Percentiles rank a stretch among this genome's conserved stretches.
These are phyloP conservation scores for Adelphocoris suturalis DNA, from an alignment of 2,888 invertebrate species.

Conservation along the genomic window DNA sequence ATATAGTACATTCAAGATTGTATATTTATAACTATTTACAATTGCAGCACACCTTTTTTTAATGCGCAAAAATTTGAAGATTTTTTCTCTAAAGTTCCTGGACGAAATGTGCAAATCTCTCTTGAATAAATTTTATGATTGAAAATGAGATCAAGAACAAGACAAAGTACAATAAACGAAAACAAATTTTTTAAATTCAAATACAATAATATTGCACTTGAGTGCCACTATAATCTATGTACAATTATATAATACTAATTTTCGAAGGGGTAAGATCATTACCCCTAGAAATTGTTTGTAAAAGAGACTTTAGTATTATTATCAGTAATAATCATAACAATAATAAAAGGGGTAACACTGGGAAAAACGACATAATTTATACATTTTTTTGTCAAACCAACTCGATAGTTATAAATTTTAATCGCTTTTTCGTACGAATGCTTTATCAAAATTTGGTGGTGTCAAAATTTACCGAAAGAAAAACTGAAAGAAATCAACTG, in stretches of 20 bases:
- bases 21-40: slow-evolving; percentile 71
- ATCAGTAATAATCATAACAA: slow-evolving; percentile 22
- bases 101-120: slow-evolving; percentile 65
- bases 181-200: slow-evolving; percentile 20
- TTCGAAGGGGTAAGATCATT: slow-evolving; percentile 1
- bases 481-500: slow-evolving; percentile 12
- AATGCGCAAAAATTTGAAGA: slow-evolving; percentile 51
- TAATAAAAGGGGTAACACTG: slow-evolving; percentile 24
- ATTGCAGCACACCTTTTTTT: slow-evolving; percentile 14
- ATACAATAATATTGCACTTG: slow-evolving; percentile 61
- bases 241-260: slow-evolving; percentile 55
- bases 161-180: slow-evolving; percentile 58
- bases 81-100: slow-evolving; percentile 65
- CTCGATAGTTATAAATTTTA: neutral
- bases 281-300: neutral
- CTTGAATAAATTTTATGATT: slow-evolving; percentile 41
- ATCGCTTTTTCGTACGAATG: neutral
- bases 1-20: slow-evolving; percentile 70
- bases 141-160: slow-evolving; percentile 66
- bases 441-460: slow-evolving; percentile 3
- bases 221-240: slow-evolving; percentile 64
- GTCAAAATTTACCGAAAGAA: neutral
- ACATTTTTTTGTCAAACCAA: neutral
- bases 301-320: neutral
- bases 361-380: neutral